phyloP scores from a whole-genome alignment of 2,888 invertebrate species.

The Meghimatium bilineatum region DNA sequence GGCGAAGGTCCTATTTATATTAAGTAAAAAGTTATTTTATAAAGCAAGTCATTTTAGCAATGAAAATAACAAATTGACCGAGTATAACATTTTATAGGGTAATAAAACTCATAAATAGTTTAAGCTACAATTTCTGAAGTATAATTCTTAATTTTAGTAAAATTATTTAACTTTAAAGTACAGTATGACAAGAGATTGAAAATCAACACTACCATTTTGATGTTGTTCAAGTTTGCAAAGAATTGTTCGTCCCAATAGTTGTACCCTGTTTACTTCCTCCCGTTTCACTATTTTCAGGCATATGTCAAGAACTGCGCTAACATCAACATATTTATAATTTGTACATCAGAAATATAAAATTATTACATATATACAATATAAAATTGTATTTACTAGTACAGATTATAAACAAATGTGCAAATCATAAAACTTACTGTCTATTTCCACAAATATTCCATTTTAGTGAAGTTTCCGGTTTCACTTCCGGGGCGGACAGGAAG shows the following conservation, averaged over 20 bases:
- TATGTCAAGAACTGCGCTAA: no score
- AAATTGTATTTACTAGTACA: no score
- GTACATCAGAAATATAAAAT: no score
- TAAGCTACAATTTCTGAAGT: neutral
- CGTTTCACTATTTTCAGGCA: neutral
- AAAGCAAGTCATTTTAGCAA: no score
- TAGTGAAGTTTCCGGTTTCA: constrained; percentile 27
- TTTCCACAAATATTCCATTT: neutral
- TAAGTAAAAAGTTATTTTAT: no score
- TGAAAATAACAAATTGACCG: no score
- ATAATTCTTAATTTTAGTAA: neutral
- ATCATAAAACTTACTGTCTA: neutral
- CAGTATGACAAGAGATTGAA: constrained; percentile 2
- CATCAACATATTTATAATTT: no score
- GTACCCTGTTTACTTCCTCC: neutral
- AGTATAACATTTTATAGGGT: no score
- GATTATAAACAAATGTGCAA: no score
- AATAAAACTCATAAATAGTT: neutral
- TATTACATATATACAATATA: no score
- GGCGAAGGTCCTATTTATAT: no score
- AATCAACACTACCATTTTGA: constrained; percentile 4
- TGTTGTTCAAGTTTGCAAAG: neutral
- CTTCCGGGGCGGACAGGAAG: constrained; percentile 61
- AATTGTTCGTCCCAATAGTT: neutral
- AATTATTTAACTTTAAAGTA: neutral